phyloP scores from a whole-genome alignment of 2,113 vertebrate species.

The Semnornis frantzii region DNA sequence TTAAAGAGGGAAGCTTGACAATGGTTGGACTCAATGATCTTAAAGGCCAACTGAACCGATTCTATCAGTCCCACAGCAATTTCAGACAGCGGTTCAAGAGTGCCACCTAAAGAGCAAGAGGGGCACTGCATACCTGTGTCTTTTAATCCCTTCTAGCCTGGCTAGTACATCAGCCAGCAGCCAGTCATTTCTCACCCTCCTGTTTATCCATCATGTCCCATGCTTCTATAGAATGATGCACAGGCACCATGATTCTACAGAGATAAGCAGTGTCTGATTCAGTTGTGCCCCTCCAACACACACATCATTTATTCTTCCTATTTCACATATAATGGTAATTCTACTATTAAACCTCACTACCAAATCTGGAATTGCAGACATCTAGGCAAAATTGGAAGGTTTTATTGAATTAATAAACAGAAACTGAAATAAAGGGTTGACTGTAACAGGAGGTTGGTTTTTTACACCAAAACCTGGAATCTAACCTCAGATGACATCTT shows the following conservation, averaged over 20 bases:
- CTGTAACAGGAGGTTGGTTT: neutral
- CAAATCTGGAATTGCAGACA: neutral
- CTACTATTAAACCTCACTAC: neutral
- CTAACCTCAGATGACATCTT: neutral
- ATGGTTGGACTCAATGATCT: too few relatives aligned
- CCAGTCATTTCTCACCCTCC: neutral
- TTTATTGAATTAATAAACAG: neutral
- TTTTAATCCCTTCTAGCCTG: neutral
- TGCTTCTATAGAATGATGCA: neutral
- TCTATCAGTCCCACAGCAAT: neutral
- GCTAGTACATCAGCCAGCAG: neutral
- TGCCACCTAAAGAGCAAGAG: slow-evolving; percentile 26
- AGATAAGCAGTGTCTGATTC: neutral
- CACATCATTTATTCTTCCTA: neutral
- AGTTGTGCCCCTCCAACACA: neutral
- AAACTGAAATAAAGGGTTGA: neutral
- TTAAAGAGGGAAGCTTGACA: too few relatives aligned
- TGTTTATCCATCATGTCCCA: fast-evolving
- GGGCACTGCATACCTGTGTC: neutral
- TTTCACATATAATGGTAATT: fast-evolving
- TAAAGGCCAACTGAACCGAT: too few relatives aligned
- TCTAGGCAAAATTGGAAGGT: neutral
- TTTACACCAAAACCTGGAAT: neutral
- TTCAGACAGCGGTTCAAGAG: neutral
- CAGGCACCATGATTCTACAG: neutral